phyloP scores from a whole-genome alignment of 2,888 invertebrate genomes.

The Anthrax anthrax region DNA sequence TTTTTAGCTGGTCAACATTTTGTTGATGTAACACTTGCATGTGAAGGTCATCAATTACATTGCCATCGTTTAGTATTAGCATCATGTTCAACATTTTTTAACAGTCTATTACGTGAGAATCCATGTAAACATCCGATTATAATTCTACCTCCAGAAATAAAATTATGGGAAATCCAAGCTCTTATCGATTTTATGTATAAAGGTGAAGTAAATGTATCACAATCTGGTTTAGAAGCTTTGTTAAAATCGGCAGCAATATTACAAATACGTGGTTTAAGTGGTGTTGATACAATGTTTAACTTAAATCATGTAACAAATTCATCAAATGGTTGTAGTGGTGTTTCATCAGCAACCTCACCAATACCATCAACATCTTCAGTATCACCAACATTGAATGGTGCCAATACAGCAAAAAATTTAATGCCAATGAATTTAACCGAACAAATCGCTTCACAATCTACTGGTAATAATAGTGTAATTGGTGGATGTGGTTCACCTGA shows the following conservation, averaged over 20 bases:
- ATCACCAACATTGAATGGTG: neutral
- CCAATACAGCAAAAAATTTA: neutral
- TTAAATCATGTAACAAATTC: slow-evolving; percentile 19
- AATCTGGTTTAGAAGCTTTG: slow-evolving; percentile 67
- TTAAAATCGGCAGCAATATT: slow-evolving; percentile 70
- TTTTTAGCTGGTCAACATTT: slow-evolving; percentile 39
- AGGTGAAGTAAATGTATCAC: slow-evolving; percentile 76
- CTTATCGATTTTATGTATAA: slow-evolving; percentile 84
- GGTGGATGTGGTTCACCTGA: no score
- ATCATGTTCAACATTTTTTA: slow-evolving; percentile 73
- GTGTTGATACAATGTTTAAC: slow-evolving; percentile 28
- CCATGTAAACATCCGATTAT: slow-evolving; percentile 74
- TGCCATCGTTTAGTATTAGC: slow-evolving; percentile 79
- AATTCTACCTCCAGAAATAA: slow-evolving; percentile 70
- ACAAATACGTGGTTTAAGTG: slow-evolving; percentile 55
- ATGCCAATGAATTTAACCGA: neutral
- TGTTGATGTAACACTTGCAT: slow-evolving; percentile 77
- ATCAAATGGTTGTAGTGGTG: neutral
- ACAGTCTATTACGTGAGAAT: slow-evolving; percentile 63
- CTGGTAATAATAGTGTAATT: no score
- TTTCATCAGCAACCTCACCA: neutral
- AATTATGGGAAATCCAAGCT: slow-evolving; percentile 72
- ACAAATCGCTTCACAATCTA: no score
- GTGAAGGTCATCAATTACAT: slow-evolving; percentile 66
- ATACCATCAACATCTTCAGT: neutral